Evolutionary conservation across 2,113 vertebrate species (phyloP).

Genomic region (Kryptolebias marmoratus): DNA sequence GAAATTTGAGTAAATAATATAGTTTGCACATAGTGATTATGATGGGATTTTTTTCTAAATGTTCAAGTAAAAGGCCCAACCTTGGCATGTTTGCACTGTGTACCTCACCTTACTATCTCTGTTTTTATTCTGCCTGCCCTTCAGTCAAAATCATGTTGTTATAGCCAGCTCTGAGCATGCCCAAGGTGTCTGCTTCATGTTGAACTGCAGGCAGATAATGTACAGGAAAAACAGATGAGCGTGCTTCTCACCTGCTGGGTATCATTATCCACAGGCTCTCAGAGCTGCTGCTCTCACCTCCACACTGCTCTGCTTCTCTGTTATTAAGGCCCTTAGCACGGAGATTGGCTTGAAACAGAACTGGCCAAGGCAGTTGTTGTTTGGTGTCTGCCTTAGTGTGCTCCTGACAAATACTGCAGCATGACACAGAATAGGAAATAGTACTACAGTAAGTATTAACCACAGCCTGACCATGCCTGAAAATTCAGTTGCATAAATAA

Average conservation of each 20-base stretch:
- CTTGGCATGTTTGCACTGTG: too few relatives aligned
- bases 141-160: constrained; percentile 1
- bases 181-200: constrained; percentile 25
- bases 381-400: constrained; percentile 1
- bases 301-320: constrained; percentile 22
- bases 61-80: too few relatives aligned
- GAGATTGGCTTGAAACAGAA: constrained; percentile 26
- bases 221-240: constrained; percentile 35
- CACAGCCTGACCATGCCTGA: too few relatives aligned
- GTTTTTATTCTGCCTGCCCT: too few relatives aligned
- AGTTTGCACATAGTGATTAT: too few relatives aligned
- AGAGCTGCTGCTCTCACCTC: constrained; percentile 9
- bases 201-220: constrained; percentile 17
- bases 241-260: constrained; percentile 40
- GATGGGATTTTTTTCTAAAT: too few relatives aligned
- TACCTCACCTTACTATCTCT: too few relatives aligned
- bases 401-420: background rate
- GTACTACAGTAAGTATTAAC: too few relatives aligned
- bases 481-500: too few relatives aligned
- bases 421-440: too few relatives aligned
- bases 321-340: constrained; percentile 36
- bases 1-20: too few relatives aligned
- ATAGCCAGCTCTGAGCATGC: constrained; percentile 7
- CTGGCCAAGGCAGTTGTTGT: background rate
- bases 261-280: constrained; percentile 40